Evolutionary conservation across 2,797 vertebrate genomes (phyloP).

Genomic region (Ctenopoma kingsleyae): DNA sequence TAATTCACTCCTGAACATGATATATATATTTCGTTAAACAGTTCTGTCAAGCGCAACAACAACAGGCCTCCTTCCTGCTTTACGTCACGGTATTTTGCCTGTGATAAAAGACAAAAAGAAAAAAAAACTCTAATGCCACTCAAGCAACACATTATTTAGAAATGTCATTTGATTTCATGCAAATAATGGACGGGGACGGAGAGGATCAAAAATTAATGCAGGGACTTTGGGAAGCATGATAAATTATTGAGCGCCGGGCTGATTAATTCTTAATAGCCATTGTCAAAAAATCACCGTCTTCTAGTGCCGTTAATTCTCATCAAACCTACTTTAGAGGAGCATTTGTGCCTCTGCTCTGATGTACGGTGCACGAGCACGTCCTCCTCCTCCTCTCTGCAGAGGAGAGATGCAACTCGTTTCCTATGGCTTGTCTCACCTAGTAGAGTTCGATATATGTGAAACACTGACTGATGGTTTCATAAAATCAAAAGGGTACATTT

Average conservation of each 20-base stretch:
- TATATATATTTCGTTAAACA: conserved; percentile 37
- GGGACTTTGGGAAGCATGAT: conserved; percentile 82
- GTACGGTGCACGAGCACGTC: neutral
- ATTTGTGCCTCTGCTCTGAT: conserved; percentile 35
- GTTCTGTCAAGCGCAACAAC: neutral
- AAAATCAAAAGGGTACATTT: neutral
- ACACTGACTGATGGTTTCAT: neutral
- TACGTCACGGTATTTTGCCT: conserved; percentile 8
- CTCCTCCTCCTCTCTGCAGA: neutral
- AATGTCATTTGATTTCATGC: conserved; percentile 81
- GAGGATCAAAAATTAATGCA: conserved; percentile 85
- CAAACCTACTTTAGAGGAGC: conserved; percentile 69
- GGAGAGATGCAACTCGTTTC: conserved; percentile 24
- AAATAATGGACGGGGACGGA: conserved; percentile 81
- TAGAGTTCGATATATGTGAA: neutral
- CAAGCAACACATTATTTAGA: conserved; percentile 75
- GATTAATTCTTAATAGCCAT: conserved; percentile 87
- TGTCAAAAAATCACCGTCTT: conserved; percentile 85
- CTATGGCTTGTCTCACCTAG: conserved; percentile 3
- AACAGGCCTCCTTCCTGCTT: conserved; percentile 1
- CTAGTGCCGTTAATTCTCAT: conserved; percentile 76
- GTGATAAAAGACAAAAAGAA: neutral
- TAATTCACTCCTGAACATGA: neutral
- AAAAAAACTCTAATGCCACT: conserved; percentile 60
- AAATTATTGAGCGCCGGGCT: conserved; percentile 80